A percentile compares a stretch with the other conserved stretches of the same genome.
Evolutionary conservation across 1,140 invertebrate genomes (phyloP).

Genomic region (Procambarus clarkii): DNA sequence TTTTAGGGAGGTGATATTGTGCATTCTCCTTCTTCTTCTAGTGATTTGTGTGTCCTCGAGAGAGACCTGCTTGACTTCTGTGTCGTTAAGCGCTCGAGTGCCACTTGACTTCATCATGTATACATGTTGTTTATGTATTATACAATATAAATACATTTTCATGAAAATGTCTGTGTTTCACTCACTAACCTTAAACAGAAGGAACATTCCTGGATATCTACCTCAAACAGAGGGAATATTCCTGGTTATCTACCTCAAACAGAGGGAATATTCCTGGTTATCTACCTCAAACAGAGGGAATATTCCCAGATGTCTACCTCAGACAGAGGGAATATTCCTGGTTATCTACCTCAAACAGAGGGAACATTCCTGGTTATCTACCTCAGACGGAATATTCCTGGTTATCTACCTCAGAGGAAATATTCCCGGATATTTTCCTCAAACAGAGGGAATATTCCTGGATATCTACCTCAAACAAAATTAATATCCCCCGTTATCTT

Average conservation of each 20-base stretch:
- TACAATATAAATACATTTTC: constrained; percentile 29
- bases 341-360: not conserved
- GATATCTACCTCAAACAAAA: too few species aligned
- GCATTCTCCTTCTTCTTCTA: constrained; percentile 1
- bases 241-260: not conserved
- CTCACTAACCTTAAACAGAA: not conserved
- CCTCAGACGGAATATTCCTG: too few species aligned
- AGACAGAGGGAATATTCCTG: not conserved
- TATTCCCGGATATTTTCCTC: too few species aligned
- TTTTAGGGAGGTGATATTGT: not conserved
- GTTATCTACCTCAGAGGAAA: too few species aligned
- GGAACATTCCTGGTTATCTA: not conserved
- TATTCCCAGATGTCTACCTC: not conserved
- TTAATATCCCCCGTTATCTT: too few species aligned
- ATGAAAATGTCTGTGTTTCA: constrained; percentile 15
- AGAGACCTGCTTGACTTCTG: constrained; percentile 37
- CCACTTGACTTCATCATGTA: not conserved
- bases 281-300: not conserved
- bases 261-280: not conserved
- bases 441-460: too few species aligned
- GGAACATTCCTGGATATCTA: not conserved
- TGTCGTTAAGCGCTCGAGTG: constrained; percentile 29
- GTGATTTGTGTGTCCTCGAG: constrained; percentile 8
- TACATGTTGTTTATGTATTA: constrained; percentile 23
- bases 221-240: not conserved